Evolutionary conservation across 2,797 vertebrate species (phyloP).

Genomic region (Anguilla marmorata): DNA sequence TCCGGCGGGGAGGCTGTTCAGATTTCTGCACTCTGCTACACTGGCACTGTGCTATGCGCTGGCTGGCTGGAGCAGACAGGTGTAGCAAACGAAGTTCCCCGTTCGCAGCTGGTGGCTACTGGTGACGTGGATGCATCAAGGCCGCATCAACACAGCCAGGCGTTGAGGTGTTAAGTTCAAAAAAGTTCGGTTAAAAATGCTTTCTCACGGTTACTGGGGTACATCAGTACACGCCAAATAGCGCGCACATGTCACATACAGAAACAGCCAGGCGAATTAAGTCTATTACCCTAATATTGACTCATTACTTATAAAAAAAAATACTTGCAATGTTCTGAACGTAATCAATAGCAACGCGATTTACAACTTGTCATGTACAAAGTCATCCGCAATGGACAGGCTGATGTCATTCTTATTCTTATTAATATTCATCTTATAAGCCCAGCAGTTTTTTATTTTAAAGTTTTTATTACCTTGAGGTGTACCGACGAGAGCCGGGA

Average conservation of each 20-base stretch:
- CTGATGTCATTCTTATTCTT: neutral
- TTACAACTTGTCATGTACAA: neutral
- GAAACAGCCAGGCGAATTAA: neutral
- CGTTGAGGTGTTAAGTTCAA: neutral
- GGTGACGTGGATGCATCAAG: neutral
- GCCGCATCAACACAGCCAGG: neutral
- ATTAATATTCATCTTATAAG: neutral
- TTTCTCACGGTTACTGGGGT: neutral
- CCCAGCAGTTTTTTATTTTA: neutral
- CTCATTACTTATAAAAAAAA: neutral
- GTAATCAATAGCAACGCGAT: neutral
- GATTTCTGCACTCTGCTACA: neutral
- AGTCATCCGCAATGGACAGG: neutral
- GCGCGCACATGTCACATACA: neutral
- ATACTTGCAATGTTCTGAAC: neutral
- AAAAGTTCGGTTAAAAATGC: neutral
- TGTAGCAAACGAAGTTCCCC: neutral
- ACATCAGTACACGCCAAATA: neutral
- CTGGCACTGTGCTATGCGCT: neutral
- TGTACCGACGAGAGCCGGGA: neutral
- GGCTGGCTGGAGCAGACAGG: neutral
- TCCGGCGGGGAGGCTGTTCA: neutral
- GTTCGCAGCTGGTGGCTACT: neutral
- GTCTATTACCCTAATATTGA: neutral
- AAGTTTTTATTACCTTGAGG: neutral